Evolutionary conservation across 2,797 vertebrate genomes (phyloP).

Genomic region (Sandelia bainsii): DNA sequence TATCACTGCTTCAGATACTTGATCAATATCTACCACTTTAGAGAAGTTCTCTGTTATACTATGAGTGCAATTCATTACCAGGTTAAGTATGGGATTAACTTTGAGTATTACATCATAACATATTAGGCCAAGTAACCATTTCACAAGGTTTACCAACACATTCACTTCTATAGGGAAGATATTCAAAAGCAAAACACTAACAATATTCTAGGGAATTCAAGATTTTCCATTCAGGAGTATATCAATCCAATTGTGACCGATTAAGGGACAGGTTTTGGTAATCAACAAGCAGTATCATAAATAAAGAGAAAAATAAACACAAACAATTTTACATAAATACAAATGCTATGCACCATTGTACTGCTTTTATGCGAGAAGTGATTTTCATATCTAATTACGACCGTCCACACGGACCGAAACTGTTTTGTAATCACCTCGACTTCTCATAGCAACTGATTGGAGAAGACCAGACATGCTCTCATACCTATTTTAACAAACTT

Average conservation of each 20-base stretch:
- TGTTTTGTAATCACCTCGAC: conserved; percentile 67
- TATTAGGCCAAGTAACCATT: conserved; percentile 84
- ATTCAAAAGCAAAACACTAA: conserved; percentile 79
- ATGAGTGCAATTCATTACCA: conserved; percentile 87
- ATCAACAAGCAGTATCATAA: conserved; percentile 89
- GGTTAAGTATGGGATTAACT: conserved; percentile 84
- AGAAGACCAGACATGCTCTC: conserved; percentile 75
- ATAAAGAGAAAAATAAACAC: conserved; percentile 82
- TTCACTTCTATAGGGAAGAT: conserved; percentile 86
- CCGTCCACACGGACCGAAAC: conserved; percentile 69
- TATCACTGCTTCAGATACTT: conserved; percentile 80
- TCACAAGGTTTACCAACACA: conserved; percentile 88
- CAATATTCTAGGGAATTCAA: conserved; percentile 78
- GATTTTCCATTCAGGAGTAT: conserved; percentile 83
- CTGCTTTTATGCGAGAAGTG: conserved; percentile 78
- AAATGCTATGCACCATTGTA: conserved; percentile 87
- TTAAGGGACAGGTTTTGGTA: conserved; percentile 84
- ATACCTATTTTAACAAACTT: conserved; percentile 80
- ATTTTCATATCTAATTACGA: conserved; percentile 76
- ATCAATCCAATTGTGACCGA: conserved; percentile 80
- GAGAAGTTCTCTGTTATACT: conserved; percentile 81
- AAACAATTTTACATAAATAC: conserved; percentile 87
- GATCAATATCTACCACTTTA: conserved; percentile 83
- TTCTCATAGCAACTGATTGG: conserved; percentile 65
- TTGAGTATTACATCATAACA: conserved; percentile 85